Percentiles rank a stretch among this genome's conserved stretches.
Evolutionary conservation across 37 sponge, comb jelly and placozoan genomes (phyloP).

Genomic region (Ianthella basta): DNA sequence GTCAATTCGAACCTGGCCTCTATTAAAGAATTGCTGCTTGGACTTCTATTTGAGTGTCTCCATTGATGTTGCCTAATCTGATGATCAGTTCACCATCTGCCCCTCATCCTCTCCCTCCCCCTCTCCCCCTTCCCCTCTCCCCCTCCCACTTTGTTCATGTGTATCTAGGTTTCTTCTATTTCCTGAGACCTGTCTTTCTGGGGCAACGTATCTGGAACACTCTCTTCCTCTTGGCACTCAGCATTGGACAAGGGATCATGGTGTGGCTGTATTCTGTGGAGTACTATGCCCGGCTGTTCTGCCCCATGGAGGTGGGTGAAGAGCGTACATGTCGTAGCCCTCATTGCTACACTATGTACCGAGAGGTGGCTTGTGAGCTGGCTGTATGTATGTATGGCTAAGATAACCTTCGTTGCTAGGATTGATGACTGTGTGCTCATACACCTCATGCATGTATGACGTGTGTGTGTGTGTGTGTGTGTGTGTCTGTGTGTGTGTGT

Average conservation of each 20-base stretch:
- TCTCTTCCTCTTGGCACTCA: constrained; percentile 51
- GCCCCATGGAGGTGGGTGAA: constrained; percentile 57
- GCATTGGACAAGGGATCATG: constrained; percentile 68
- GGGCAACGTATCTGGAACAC: constrained; percentile 59
- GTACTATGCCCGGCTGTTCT: constrained; percentile 55
- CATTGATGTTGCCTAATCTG: neutral
- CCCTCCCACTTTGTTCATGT: neutral
- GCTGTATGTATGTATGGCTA: neutral
- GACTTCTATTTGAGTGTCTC: too few relatives aligned
- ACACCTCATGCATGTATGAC: neutral
- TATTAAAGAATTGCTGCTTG: too few relatives aligned
- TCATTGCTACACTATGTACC: neutral
- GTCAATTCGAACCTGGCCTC: too few relatives aligned
- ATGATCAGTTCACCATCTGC: neutral
- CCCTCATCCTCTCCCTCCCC: neutral
- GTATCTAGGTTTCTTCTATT: constrained; percentile 35
- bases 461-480: too few relatives aligned
- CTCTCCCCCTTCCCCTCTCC: neutral
- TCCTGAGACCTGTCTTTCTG: constrained; percentile 43
- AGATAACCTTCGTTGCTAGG: neutral
- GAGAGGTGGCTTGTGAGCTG: neutral
- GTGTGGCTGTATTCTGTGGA: constrained; percentile 73
- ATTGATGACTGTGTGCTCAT: neutral
- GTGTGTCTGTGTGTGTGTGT: too few relatives aligned
- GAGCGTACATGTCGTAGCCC: neutral